Percentiles rank a stretch among this genome's conserved stretches.
Conservation (phyloP, 2,888 invertebrate genomes). For the Campoletis raptor region DNA sequence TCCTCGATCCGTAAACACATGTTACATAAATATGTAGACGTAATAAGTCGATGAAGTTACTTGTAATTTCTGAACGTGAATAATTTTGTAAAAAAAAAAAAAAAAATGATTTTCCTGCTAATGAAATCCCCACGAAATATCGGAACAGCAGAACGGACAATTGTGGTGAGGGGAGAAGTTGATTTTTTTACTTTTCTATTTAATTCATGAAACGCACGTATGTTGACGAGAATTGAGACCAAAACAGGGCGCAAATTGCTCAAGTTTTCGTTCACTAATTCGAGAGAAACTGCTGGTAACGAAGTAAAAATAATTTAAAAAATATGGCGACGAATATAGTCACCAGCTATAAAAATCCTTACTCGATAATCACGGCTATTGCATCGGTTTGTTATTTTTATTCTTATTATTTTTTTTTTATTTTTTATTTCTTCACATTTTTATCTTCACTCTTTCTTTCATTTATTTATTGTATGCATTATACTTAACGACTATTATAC, state of each 20-base stretch:
- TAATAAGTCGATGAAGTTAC: background rate
- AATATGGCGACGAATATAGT: slow-evolving; percentile 56
- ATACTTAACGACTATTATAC: slow-evolving; percentile 84
- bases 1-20: background rate
- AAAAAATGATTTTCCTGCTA: slow-evolving; percentile 7
- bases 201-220: slow-evolving; percentile 51
- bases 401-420: slow-evolving; percentile 25
- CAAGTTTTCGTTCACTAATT: slow-evolving; percentile 23
- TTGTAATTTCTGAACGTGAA: slow-evolving; percentile 22
- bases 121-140: slow-evolving; percentile 38
- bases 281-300: slow-evolving; percentile 40
- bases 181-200: slow-evolving; percentile 33
- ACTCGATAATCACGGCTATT: slow-evolving; percentile 78
- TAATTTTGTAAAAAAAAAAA: slow-evolving; percentile 12
- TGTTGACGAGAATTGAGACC: slow-evolving; percentile 54
- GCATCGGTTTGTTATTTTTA: slow-evolving; percentile 75
- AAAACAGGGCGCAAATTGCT: slow-evolving; percentile 27
- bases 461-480: slow-evolving; percentile 79
- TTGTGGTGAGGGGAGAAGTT: slow-evolving; percentile 37
- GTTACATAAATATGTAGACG: background rate
- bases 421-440: slow-evolving; percentile 72
- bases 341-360: slow-evolving; percentile 60
- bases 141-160: slow-evolving; percentile 39
- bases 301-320: slow-evolving; percentile 39
- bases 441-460: slow-evolving; percentile 38